Evolutionary conservation across 2,888 invertebrate species (phyloP).

Genomic region (Hedychridium roseum): DNA sequence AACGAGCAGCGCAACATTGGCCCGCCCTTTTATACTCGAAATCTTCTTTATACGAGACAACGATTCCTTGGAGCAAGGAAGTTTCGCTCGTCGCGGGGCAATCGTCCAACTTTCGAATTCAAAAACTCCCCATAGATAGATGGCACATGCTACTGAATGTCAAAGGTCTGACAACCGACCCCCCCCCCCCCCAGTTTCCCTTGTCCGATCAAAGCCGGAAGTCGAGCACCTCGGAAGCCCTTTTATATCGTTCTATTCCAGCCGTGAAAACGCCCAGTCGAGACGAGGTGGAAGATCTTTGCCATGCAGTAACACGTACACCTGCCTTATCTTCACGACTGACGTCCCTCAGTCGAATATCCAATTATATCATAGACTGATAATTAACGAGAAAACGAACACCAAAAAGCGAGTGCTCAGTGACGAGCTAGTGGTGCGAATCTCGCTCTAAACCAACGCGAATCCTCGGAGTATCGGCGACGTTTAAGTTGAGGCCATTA

Average conservation of each 20-base stretch:
- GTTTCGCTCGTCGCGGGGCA: too few relatives aligned
- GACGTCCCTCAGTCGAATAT: constrained; percentile 41
- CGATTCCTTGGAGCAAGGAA: too few relatives aligned
- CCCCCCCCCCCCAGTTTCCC: too few relatives aligned
- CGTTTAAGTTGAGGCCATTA: too few relatives aligned
- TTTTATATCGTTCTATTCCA: neutral
- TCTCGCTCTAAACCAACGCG: constrained; percentile 37
- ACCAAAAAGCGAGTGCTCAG: constrained; percentile 25
- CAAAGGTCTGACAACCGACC: constrained; percentile 34
- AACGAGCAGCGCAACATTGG: neutral
- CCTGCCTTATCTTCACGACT: constrained; percentile 41
- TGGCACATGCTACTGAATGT: constrained; percentile 38
- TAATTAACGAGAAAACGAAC: constrained; percentile 34
- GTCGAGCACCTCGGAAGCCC: too few relatives aligned
- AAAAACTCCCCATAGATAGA: constrained; percentile 17
- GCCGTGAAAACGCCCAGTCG: neutral
- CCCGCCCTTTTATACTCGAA: constrained; percentile 32
- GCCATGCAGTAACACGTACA: constrained; percentile 31
- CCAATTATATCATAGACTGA: constrained; percentile 57
- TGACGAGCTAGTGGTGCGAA: constrained; percentile 36
- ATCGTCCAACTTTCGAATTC: too few relatives aligned
- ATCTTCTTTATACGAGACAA: too few relatives aligned
- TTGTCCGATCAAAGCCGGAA: too few relatives aligned
- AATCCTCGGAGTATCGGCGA: too few relatives aligned
- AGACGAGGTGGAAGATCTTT: constrained; percentile 35